Percentiles rank a stretch among this genome's conserved stretches.
phyloP scores from a whole-genome alignment of 1,140 invertebrate species.

The Alviniconcha marisindica region DNA sequence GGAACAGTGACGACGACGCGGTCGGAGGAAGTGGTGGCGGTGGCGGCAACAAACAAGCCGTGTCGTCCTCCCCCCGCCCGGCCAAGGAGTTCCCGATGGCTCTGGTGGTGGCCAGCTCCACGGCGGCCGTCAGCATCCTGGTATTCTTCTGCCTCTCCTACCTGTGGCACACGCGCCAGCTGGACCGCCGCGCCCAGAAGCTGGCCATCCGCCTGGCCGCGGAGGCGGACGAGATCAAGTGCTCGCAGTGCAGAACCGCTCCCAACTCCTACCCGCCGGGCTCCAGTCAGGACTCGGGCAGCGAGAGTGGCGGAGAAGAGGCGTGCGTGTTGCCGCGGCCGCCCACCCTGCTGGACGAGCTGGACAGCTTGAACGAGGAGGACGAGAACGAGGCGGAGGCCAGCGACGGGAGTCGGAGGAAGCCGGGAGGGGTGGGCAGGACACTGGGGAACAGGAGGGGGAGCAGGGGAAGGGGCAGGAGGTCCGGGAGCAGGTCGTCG shows the following conservation, averaged over 20 bases:
- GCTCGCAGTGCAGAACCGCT: slow-evolving; percentile 31
- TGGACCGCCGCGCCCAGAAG: slow-evolving; percentile 51
- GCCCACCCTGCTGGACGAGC: slow-evolving; percentile 24
- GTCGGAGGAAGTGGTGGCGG: not conserved
- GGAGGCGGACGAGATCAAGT: slow-evolving; percentile 37
- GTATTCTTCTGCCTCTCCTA: slow-evolving; percentile 53
- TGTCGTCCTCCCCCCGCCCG: not conserved
- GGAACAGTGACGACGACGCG: not conserved
- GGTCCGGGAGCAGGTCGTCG: not conserved
- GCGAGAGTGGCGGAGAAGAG: slow-evolving; percentile 17
- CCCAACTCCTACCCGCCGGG: not conserved
- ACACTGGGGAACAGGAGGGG: slow-evolving; percentile 37
- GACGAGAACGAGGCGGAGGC: not conserved
- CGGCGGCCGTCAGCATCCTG: slow-evolving; percentile 50
- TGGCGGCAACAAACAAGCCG: not conserved
- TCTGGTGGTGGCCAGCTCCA: slow-evolving; percentile 47
- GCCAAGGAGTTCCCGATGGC: slow-evolving; percentile 47
- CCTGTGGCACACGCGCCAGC: slow-evolving; percentile 50
- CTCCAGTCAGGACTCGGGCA: slow-evolving; percentile 15
- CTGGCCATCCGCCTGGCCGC: slow-evolving; percentile 53
- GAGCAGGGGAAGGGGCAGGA: not conserved
- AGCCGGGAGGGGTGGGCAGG: slow-evolving; percentile 41
- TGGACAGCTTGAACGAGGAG: slow-evolving; percentile 36
- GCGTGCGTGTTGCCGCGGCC: not conserved
- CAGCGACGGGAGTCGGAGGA: slow-evolving; percentile 36